A percentile compares a stretch with the other conserved stretches of the same genome.
These are phyloP conservation scores for Semaprochilodus insignis DNA, from an alignment of 2,797 vertebrate species.

Conservation along the genomic window DNA sequence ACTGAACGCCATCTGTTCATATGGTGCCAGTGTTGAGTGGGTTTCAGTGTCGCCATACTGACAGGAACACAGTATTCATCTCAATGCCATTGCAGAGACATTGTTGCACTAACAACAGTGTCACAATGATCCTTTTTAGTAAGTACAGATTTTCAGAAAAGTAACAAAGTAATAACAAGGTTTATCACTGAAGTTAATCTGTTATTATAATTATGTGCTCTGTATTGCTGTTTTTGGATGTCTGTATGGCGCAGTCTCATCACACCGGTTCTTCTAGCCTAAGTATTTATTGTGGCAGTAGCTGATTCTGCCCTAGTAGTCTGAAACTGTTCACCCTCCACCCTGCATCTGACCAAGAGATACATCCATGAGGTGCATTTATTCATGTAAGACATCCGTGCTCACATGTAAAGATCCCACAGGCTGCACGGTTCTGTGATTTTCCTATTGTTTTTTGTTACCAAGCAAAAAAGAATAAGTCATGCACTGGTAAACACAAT, in stretches of 20 bases:
- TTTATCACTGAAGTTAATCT: conserved; percentile 17
- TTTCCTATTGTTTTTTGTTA: not conserved
- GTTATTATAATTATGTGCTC: not conserved
- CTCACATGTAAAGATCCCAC: not conserved
- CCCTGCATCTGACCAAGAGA: not conserved
- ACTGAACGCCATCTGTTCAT: conserved; percentile 19
- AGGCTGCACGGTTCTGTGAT: too few relatives aligned
- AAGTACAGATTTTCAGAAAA: conserved; percentile 1
- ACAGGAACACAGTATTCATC: conserved; percentile 44
- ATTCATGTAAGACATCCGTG: not conserved
- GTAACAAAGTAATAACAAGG: not conserved
- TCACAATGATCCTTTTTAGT: conserved; percentile 7
- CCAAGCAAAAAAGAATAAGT: not conserved
- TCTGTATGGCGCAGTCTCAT: not conserved
- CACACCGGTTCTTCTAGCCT: not conserved
- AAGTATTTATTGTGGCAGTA: not conserved
- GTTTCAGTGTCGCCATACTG: not conserved
- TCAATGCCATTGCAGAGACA: conserved; percentile 16
- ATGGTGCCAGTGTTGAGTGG: not conserved
- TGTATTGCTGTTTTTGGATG: not conserved
- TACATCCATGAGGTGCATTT: not conserved
- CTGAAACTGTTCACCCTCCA: not conserved
- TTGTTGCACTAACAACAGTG: not conserved
- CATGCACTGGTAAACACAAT: not conserved
- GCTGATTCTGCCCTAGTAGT: not conserved